Conservation (phyloP, 2,888 invertebrate species). For the Torymus tubicola region DNA sequence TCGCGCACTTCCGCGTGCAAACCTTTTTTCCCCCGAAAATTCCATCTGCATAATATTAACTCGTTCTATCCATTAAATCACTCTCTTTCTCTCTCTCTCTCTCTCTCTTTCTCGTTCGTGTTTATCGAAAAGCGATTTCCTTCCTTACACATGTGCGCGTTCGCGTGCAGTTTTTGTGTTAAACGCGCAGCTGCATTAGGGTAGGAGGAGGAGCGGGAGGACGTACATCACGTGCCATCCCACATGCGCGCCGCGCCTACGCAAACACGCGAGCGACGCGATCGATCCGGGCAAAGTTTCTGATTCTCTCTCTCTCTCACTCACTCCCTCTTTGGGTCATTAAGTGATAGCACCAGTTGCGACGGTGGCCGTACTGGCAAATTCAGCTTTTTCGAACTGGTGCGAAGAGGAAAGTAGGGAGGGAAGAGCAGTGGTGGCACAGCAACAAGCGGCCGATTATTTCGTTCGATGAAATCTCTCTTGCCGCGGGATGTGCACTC, state of each 20-base stretch:
- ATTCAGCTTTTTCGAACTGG: slow-evolving; percentile 18
- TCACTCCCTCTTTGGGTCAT: slow-evolving; percentile 40
- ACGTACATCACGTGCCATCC: slow-evolving; percentile 18
- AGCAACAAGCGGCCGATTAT: slow-evolving; percentile 43
- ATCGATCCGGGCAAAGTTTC: slow-evolving; percentile 45
- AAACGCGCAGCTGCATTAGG: background rate
- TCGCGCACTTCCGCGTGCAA: too few relatives aligned
- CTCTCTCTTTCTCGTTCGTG: background rate
- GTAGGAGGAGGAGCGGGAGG: background rate
- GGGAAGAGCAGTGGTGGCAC: background rate
- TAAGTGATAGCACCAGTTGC: slow-evolving; percentile 47
- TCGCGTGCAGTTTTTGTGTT: background rate
- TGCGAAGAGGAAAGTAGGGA: too few relatives aligned
- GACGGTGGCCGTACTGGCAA: background rate
- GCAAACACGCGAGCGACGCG: slow-evolving; percentile 8
- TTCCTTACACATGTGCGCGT: too few relatives aligned
- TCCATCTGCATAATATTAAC: slow-evolving; percentile 50
- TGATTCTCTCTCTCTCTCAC: slow-evolving; percentile 24
- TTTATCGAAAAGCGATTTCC: slow-evolving; percentile 29
- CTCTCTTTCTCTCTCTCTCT: too few relatives aligned
- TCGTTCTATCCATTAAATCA: background rate
- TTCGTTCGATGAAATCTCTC: background rate
- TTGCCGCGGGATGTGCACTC: too few relatives aligned
- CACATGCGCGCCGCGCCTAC: slow-evolving; percentile 8
- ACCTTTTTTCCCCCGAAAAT: slow-evolving; percentile 43